These are phyloP conservation scores for Gnathonemus longibarbis DNA, from an alignment of 2,113 vertebrate species.

Conservation along the genomic window DNA sequence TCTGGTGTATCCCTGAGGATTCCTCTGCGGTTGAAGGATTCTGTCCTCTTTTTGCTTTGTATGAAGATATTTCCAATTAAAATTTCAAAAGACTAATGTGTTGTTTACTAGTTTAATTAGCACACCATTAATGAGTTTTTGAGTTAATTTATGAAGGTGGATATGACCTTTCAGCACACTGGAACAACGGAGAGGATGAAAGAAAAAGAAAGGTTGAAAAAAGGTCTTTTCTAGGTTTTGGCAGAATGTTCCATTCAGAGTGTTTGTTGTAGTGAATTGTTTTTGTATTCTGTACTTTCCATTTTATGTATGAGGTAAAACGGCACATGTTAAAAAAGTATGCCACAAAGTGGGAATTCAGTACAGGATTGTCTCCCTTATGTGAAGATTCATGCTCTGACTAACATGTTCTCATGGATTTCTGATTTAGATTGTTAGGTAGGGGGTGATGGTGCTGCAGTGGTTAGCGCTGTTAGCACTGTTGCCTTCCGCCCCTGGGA, in stretches of 20 bases:
- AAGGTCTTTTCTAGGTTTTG: neutral
- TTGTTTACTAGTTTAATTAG: neutral
- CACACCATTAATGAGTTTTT: neutral
- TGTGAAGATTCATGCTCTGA: neutral
- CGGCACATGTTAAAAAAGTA: neutral
- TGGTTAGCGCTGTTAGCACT: no score
- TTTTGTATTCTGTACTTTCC: neutral
- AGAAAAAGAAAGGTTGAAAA: neutral
- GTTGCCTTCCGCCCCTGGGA: no score
- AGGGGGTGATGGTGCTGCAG: no score
- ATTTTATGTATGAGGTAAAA: neutral
- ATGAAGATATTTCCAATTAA: slow-evolving; percentile 8
- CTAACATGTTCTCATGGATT: neutral
- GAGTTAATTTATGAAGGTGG: neutral
- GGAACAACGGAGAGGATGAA: neutral
- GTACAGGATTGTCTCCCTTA: neutral
- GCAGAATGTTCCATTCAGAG: neutral
- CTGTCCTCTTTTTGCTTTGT: slow-evolving; percentile 5
- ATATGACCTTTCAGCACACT: neutral
- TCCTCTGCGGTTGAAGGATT: slow-evolving; percentile 24
- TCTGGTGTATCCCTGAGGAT: slow-evolving; percentile 1
- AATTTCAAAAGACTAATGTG: neutral
- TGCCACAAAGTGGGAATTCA: neutral
- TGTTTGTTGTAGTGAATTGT: neutral
- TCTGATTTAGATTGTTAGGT: neutral